These are phyloP conservation scores for Nomia melanderi DNA, from an alignment of 1,140 invertebrate species.

Conservation along the genomic window DNA sequence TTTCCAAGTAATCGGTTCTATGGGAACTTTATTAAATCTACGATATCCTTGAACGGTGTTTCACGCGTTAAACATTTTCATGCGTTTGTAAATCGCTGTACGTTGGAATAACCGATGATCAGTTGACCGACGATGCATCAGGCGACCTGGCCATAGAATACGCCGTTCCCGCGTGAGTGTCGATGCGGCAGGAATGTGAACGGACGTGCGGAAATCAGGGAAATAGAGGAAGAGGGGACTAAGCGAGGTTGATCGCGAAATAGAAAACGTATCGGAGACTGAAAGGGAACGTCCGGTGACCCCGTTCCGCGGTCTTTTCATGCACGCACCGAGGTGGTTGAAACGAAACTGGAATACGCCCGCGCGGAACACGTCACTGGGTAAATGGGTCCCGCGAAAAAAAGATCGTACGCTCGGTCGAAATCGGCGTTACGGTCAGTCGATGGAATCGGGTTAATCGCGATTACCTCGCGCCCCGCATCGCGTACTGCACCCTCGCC, in stretches of 20 bases:
- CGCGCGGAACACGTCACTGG: constrained; percentile 16
- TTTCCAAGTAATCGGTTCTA: no score
- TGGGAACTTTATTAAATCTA: no score
- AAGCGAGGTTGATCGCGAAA: constrained; percentile 13
- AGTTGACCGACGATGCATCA: no score
- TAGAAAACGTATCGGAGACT: constrained; percentile 7
- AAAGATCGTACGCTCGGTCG: background rate
- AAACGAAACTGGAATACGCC: constrained; percentile 20
- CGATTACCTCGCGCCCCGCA: constrained; percentile 11
- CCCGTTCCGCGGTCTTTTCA: constrained; percentile 24
- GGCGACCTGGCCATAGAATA: background rate
- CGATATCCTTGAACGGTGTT: no score
- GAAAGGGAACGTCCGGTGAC: constrained; percentile 38
- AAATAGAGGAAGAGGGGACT: background rate
- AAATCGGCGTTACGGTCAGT: constrained; percentile 2
- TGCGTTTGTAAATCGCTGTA: no score
- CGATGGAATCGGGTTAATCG: constrained; percentile 18
- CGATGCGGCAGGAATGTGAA: background rate
- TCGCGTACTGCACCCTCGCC: background rate
- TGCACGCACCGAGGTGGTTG: constrained; percentile 4
- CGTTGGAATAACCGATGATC: background rate
- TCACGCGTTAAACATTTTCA: no score
- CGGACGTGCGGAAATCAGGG: background rate
- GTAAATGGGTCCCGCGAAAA: constrained; percentile 18
- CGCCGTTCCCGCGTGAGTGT: background rate